Evolutionary conservation across 2,797 vertebrate species (phyloP), one percentile per base, ranked within the genome.

Genomic region (Babyrousa celebensis): DNA sequence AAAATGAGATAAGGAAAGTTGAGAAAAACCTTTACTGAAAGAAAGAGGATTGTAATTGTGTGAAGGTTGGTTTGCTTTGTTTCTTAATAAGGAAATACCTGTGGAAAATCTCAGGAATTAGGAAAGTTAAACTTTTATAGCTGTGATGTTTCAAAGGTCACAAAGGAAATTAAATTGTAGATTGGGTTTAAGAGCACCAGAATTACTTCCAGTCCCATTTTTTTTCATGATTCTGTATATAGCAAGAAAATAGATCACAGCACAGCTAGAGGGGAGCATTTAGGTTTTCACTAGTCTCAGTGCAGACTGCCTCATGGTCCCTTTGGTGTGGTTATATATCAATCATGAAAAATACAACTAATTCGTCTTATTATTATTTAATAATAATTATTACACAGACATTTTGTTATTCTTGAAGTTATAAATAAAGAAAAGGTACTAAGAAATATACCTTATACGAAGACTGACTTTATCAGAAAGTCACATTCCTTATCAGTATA

Each of bases 151-250:
- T 95, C 62, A 87, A 95, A 97, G n/a, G 71, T 86, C 86, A 96
- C 79, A 91, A 86, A 91, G 27, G 79, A 94, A 95, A 93, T 93
- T 89, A 86, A 91, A 70, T 87, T 96, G 54, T 90, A 71, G 16
- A 90, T 58, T 97, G 68, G 5, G 2, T 72, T 96, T 95, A 83
- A 96, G 92, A 83, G n/a, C 15, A 4, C 32, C 93, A 56, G 36
- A 94, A 96, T 95, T 82, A 86, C 43, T 96, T 96, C 32, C 20
- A 94, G 36, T 60, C 36, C 43, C 56, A 70, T 94, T 92, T 74
- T 48, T 48, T 79, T 71, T 25, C 32, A 89, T 25, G 9, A 80
- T 94, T 86, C 27, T 62, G 32, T 70, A 9, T 21, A 8, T 56
- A 88, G 36, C 12, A 86, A 95, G 36, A 92, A 85, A 93, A 74